phyloP scores from a whole-genome alignment of 2,888 invertebrate species.

The Leucophora obtusa region DNA sequence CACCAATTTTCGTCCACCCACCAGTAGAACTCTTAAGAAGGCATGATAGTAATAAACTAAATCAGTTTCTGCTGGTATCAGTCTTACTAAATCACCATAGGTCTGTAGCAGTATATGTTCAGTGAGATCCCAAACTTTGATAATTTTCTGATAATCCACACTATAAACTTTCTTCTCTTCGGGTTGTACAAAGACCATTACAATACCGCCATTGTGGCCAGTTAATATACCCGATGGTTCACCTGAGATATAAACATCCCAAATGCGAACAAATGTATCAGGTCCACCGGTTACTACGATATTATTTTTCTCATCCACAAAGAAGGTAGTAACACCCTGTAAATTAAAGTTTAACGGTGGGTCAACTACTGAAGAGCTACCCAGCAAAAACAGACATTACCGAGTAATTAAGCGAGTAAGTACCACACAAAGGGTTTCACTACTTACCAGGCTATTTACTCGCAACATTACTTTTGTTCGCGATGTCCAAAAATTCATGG shows the following conservation, averaged over 20 bases:
- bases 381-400: too few species aligned
- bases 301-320: conserved; percentile 81
- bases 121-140: conserved; percentile 88
- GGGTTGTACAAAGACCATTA: conserved; percentile 84
- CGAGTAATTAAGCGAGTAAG: too few species aligned
- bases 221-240: conserved; percentile 82
- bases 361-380: too few species aligned
- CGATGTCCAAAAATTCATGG: too few species aligned
- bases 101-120: conserved; percentile 84
- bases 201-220: conserved; percentile 86
- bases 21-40: conserved; percentile 83
- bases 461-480: too few species aligned
- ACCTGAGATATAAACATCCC: conserved; percentile 88
- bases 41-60: conserved; percentile 84
- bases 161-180: conserved; percentile 84
- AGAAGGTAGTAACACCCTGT: conserved; percentile 83
- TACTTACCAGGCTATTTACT: too few species aligned
- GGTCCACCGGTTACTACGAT: conserved; percentile 86
- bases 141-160: conserved; percentile 84
- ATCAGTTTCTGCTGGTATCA: conserved; percentile 82
- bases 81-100: conserved; percentile 82
- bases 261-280: conserved; percentile 86
- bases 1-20: conserved; percentile 84
- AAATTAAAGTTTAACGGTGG: background rate
- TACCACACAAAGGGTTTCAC: too few species aligned